A percentile compares a stretch with the other conserved stretches of the same genome.
These are phyloP conservation scores for Tinamus guttatus DNA, from an alignment of 2,113 vertebrate genomes.

Conservation along the genomic window DNA sequence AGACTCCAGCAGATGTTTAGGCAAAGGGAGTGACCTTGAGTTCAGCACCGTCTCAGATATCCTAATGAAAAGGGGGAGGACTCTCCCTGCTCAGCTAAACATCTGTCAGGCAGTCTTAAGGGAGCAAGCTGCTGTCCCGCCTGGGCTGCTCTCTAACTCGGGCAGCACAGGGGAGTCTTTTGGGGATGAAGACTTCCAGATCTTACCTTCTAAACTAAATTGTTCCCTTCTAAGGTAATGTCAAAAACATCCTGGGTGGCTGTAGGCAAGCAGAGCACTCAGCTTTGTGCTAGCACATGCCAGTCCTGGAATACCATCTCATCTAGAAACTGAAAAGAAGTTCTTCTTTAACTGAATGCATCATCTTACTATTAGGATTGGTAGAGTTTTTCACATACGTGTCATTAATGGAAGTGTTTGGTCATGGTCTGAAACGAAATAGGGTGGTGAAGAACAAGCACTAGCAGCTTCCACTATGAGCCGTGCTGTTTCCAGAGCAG, in stretches of 20 bases:
- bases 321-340: neutral
- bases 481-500: neutral
- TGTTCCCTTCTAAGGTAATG: neutral
- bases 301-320: neutral
- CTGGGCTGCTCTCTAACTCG: accelerated
- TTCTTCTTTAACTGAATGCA: neutral
- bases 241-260: neutral
- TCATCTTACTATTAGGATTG: neutral
- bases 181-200: neutral
- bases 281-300: accelerated
- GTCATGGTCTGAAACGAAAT: neutral
- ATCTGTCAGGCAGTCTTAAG: neutral
- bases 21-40: neutral
- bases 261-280: accelerated
- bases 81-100: neutral
- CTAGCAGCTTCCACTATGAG: neutral
- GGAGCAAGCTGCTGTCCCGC: neutral
- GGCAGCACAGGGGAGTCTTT: neutral
- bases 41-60: neutral
- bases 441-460: neutral
- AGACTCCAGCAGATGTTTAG: neutral
- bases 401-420: neutral
- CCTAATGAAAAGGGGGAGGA: accelerated
- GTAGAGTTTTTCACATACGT: neutral
- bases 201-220: neutral